phyloP scores from a whole-genome alignment of 2,113 vertebrate species.

The Lasiurus borealis region DNA sequence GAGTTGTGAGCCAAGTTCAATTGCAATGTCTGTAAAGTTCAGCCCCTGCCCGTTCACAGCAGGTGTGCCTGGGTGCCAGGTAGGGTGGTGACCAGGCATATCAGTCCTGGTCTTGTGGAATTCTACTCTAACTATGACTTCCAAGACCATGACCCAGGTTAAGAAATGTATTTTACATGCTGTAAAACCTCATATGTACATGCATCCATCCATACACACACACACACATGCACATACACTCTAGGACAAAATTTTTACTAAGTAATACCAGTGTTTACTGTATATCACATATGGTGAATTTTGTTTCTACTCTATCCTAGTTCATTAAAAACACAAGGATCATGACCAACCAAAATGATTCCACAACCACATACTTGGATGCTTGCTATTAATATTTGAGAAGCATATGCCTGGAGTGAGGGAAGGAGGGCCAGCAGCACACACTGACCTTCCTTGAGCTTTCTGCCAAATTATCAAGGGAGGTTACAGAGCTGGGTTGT shows the following conservation, averaged over 20 bases:
- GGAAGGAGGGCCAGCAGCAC: too few species aligned
- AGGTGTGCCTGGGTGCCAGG: fast-evolving
- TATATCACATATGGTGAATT: neutral
- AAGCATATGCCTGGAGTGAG: neutral
- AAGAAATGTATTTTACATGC: neutral
- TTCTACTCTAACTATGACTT: neutral
- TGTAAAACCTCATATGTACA: fast-evolving
- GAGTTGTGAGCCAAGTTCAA: neutral
- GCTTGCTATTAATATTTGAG: too few species aligned
- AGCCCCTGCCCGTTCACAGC: fast-evolving
- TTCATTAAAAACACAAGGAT: neutral
- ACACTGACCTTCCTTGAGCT: neutral
- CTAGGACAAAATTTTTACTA: neutral
- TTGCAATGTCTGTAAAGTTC: neutral
- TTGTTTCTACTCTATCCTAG: neutral
- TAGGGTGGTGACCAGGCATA: too few species aligned
- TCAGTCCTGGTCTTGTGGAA: neutral
- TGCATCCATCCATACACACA: too few species aligned
- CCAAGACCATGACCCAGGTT: neutral
- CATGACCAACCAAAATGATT: neutral
- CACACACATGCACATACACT: neutral
- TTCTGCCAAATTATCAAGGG: neutral
- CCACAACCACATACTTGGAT: fast-evolving
- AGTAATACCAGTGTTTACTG: neutral
- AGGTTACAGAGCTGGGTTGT: neutral